Evolutionary conservation across 2,113 vertebrate species (phyloP).

Genomic region (Anas platyrhynchos): DNA sequence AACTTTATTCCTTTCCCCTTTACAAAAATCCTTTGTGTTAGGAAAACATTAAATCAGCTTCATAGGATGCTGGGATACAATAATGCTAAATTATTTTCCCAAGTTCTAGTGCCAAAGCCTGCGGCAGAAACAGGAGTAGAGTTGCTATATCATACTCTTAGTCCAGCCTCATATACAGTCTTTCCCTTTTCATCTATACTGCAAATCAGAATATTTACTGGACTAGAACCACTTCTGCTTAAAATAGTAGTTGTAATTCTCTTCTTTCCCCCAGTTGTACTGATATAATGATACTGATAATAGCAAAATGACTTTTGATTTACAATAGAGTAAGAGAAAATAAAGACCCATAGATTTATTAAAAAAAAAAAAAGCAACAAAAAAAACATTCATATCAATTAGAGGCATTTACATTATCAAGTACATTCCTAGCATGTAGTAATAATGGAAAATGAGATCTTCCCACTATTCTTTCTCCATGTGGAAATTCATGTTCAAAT

Average conservation of each 20-base stretch:
- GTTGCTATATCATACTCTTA: background rate
- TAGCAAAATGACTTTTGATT: background rate
- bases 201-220: background rate
- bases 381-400: background rate
- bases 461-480: background rate
- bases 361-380: background rate
- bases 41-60: background rate
- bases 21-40: background rate
- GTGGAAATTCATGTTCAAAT: background rate
- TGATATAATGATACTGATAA: background rate
- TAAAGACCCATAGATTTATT: background rate
- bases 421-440: background rate
- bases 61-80: background rate
- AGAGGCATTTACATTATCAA: background rate
- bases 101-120: background rate
- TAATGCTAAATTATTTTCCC: background rate
- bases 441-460: constrained; percentile 7
- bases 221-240: background rate
- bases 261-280: background rate
- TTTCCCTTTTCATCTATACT: background rate
- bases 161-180: background rate
- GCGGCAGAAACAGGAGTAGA: background rate
- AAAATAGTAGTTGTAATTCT: background rate
- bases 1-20: background rate
- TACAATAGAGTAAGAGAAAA: background rate